A percentile compares a stretch with the other conserved stretches of the same genome.
These are phyloP conservation scores for Brenthis ino DNA, from an alignment of 2,888 invertebrate genomes.

Conservation along the genomic window DNA sequence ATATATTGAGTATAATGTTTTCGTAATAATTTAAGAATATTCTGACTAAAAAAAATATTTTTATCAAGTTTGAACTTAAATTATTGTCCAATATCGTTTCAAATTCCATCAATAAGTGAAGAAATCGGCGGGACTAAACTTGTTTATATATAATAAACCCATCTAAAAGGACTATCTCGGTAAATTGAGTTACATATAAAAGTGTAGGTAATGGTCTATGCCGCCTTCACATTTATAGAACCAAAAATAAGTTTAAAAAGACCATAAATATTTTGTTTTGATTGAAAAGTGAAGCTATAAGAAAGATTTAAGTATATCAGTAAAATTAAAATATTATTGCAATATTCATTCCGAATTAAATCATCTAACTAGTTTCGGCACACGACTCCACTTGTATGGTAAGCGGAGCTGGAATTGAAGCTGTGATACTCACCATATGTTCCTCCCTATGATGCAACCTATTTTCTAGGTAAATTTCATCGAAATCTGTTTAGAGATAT, in stretches of 20 bases:
- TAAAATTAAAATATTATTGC: no score
- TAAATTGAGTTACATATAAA: constrained; percentile 33
- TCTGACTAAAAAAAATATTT: no score
- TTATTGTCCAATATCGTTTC: constrained; percentile 5
- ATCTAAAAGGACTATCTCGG: constrained; percentile 28
- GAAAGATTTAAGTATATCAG: not conserved
- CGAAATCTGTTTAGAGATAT: no score
- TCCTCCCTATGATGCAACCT: no score
- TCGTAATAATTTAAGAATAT: no score
- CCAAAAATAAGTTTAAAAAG: not conserved
- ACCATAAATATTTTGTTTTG: not conserved
- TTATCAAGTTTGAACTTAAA: not conserved
- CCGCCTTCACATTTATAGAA: constrained; percentile 9
- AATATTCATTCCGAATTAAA: no score
- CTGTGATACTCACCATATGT: no score
- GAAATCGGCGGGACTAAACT: constrained; percentile 16
- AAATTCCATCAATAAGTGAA: constrained; percentile 13
- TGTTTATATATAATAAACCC: constrained; percentile 31
- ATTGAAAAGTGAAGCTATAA: not conserved
- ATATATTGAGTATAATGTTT: no score
- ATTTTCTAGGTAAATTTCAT: no score
- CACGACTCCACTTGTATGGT: no score
- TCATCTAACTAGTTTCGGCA: no score
- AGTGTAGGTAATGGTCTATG: constrained; percentile 31
- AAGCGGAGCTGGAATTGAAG: no score